Percentiles rank a stretch among this genome's conserved stretches.
phyloP scores from a whole-genome alignment of 2,888 invertebrate genomes.

The Colostygia pectinataria region DNA sequence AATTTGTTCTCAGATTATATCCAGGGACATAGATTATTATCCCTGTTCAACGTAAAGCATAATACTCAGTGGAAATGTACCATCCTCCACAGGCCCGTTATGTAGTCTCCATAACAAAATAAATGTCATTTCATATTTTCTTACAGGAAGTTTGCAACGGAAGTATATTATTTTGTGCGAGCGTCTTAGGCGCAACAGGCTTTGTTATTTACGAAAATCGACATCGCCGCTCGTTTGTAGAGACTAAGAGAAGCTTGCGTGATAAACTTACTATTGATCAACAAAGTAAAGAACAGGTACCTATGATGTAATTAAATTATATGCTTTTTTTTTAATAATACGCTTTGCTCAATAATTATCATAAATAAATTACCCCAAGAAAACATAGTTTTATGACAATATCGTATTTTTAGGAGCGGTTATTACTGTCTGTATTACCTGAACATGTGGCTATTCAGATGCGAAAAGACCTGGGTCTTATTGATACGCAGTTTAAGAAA shows the following conservation, averaged over 20 bases:
- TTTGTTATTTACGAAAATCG: constrained; percentile 91
- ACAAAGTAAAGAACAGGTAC: constrained; percentile 95
- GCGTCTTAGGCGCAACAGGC: constrained; percentile 85
- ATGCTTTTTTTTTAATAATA: not conserved
- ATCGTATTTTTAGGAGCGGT: constrained; percentile 88
- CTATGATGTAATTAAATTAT: not conserved
- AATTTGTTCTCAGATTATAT: too few species aligned
- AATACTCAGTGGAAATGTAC: too few species aligned
- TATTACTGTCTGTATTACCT: constrained; percentile 95
- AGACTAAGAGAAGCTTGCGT: constrained; percentile 94
- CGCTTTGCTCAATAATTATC: too few species aligned
- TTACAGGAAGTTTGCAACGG: constrained; percentile 88
- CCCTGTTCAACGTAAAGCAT: too few species aligned
- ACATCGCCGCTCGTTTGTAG: constrained; percentile 93
- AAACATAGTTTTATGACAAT: too few species aligned
- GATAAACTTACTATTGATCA: constrained; percentile 96
- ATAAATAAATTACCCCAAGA: too few species aligned
- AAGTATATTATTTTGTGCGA: constrained; percentile 87
- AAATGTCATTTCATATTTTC: constrained; percentile 4
- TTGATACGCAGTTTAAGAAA: constrained; percentile 97
- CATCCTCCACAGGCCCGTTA: too few species aligned
- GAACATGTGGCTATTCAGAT: constrained; percentile 98
- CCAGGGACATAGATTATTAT: too few species aligned
- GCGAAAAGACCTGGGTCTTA: constrained; percentile 95
- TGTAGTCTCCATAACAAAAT: not conserved